phyloP scores from a whole-genome alignment of 2,797 vertebrate species.

The Huso huso region DNA sequence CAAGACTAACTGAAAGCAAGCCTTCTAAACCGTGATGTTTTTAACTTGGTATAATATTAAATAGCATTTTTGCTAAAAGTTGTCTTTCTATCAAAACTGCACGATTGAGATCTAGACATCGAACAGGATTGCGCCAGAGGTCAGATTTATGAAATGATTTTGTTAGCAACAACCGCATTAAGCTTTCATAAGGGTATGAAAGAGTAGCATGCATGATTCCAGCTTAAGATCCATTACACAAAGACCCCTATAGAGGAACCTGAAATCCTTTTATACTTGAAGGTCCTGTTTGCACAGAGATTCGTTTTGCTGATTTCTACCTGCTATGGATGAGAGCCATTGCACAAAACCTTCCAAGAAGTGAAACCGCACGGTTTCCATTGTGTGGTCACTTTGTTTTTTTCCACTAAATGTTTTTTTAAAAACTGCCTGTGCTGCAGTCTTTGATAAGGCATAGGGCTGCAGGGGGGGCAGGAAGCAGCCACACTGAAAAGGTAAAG shows the following conservation, averaged over 20 bases:
- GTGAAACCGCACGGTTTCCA: conserved; percentile 55
- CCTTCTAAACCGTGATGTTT: too few relatives aligned
- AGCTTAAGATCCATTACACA: conserved; percentile 43
- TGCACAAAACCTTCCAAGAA: conserved; percentile 33
- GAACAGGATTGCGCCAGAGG: too few relatives aligned
- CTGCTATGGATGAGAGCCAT: conserved; percentile 59
- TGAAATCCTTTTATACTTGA: conserved; percentile 2
- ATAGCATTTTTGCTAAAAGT: too few relatives aligned
- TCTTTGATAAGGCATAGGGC: too few relatives aligned
- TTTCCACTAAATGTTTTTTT: background rate
- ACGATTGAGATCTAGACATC: too few relatives aligned
- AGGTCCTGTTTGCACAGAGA: conserved; percentile 64
- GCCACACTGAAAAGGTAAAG: too few relatives aligned
- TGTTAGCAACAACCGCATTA: conserved; percentile 9
- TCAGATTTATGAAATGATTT: too few relatives aligned
- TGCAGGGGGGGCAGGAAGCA: too few relatives aligned
- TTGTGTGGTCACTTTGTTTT: conserved; percentile 58
- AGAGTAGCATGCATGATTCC: conserved; percentile 52
- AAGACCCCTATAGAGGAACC: conserved; percentile 26
- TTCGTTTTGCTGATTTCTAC: conserved; percentile 51
- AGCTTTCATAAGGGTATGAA: conserved; percentile 50
- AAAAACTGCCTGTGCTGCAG: too few relatives aligned
- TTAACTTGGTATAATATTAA: too few relatives aligned
- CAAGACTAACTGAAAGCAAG: too few relatives aligned
- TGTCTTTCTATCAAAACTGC: too few relatives aligned